Evolutionary conservation across 2,888 invertebrate genomes (phyloP), one percentile per base, ranked within the genome.

Genomic region (Crocallis elinguaria): DNA sequence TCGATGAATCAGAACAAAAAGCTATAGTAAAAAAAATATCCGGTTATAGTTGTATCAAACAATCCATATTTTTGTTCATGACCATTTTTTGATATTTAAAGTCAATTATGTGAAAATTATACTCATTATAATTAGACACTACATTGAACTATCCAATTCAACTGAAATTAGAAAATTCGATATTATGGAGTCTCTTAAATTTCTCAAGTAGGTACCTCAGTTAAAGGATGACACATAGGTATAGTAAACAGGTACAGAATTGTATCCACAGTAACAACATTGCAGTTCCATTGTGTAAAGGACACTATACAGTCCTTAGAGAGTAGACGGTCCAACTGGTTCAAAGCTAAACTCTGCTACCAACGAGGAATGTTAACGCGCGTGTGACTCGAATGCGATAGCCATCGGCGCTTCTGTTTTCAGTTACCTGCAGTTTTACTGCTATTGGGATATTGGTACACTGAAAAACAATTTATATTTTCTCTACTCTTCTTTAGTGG

Each of bases 381-480:
- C 60, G 49, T 75, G 74, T 75, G 75, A 73, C 71, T 71, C 46
- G 75, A 72, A 75, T 75, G 43, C 62, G 60, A 63, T 60, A 62
- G 61, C 62, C 60, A 62, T 60, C 54, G 61, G 54, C 37, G 60
- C 57, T 56, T 61, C 56, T 62, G 57, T 42, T 57, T 51, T 44
- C 42, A 53, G 49, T 51, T 58, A 60, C 61, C 59, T 59, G 54
- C 36, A 55, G 48, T 60, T 60, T 60, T 53, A 48, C 49, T 55
- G 32, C 46, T 41, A 9, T 17, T 30, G n/a, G 25, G 37, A 25
- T 14, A 36, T 27, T 35, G 33, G n/a, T 19, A 53, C 49, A 46
- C 32, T 42, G 37, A 27, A 52, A 35, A n/a, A n/a, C n/a, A n/a
- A 32, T 16, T 6, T 23, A 46, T 27, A 3, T n/a, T 27, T 27